phyloP scores from a whole-genome alignment of 2,797 vertebrate genomes.

The Chrysocyon brachyurus region DNA sequence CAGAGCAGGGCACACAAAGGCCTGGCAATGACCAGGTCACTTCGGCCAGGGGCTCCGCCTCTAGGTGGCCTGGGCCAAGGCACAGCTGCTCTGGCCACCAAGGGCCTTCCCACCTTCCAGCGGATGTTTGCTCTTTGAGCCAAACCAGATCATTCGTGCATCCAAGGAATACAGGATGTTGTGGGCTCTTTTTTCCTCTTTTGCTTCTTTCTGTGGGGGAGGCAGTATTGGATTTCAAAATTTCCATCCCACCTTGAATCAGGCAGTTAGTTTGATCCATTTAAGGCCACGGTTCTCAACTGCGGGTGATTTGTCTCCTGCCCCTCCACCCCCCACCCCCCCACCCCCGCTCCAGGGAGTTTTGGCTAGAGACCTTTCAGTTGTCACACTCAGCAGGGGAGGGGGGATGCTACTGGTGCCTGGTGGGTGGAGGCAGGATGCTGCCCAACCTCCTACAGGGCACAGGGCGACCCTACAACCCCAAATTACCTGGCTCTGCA shows the following conservation, averaged over 20 bases:
- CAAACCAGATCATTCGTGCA: not conserved
- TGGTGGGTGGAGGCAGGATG: not conserved
- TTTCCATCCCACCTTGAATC: not conserved
- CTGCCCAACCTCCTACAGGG: fast-evolving
- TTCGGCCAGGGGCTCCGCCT: not conserved
- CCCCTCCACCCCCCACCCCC: not conserved
- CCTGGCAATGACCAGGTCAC: not conserved
- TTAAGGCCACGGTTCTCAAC: not conserved
- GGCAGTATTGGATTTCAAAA: not conserved
- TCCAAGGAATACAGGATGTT: not conserved
- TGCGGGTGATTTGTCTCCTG: fast-evolving
- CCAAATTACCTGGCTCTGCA: fast-evolving
- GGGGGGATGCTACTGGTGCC: fast-evolving
- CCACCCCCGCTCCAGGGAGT: not conserved
- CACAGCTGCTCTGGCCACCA: not conserved
- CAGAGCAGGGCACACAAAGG: not conserved
- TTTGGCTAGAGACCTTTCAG: not conserved
- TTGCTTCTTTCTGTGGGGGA: not conserved
- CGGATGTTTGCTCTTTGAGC: not conserved
- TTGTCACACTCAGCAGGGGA: not conserved
- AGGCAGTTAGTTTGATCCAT: not conserved
- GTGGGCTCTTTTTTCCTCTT: not conserved
- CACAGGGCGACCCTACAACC: fast-evolving
- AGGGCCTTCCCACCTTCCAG: not conserved
- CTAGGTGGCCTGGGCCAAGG: not conserved